Evolutionary conservation across 2,797 vertebrate species (phyloP).

Genomic region (Sebastes itinus): DNA sequence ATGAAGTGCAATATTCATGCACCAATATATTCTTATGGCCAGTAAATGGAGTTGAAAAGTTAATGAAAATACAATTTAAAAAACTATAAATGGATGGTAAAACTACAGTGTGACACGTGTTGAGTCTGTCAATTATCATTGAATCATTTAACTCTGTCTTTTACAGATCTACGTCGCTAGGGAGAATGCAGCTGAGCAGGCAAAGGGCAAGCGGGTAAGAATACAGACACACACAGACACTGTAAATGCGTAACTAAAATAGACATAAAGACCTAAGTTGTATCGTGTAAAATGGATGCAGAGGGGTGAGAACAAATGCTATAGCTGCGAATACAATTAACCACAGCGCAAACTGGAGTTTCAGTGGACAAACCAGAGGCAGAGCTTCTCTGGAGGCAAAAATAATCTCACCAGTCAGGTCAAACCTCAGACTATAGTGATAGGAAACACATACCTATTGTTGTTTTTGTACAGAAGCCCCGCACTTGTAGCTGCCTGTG

Average conservation of each 20-base stretch:
- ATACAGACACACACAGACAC: not conserved
- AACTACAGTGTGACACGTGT: not conserved
- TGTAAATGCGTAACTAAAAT: not conserved
- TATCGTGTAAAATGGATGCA: not conserved
- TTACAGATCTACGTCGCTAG: constrained; percentile 44
- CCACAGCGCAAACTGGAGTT: not conserved
- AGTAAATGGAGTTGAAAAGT: not conserved
- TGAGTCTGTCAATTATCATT: not conserved
- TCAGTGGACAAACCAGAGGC: not conserved
- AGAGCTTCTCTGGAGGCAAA: not conserved
- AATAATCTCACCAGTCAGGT: not conserved
- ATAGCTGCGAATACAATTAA: not conserved
- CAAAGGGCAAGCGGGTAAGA: constrained; percentile 48
- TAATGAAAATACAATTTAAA: not conserved
- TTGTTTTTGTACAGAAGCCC: not conserved
- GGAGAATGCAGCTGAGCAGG: not conserved
- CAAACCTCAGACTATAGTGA: not conserved
- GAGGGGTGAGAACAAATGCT: not conserved
- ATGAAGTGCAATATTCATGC: not conserved
- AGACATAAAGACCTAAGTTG: not conserved
- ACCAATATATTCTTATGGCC: not conserved
- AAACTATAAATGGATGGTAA: not conserved
- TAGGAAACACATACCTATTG: not conserved
- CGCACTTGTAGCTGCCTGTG: not conserved
- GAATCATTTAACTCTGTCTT: not conserved